phyloP scores from a whole-genome alignment of 2,888 invertebrate genomes.

The Adelognathus sp. region DNA sequence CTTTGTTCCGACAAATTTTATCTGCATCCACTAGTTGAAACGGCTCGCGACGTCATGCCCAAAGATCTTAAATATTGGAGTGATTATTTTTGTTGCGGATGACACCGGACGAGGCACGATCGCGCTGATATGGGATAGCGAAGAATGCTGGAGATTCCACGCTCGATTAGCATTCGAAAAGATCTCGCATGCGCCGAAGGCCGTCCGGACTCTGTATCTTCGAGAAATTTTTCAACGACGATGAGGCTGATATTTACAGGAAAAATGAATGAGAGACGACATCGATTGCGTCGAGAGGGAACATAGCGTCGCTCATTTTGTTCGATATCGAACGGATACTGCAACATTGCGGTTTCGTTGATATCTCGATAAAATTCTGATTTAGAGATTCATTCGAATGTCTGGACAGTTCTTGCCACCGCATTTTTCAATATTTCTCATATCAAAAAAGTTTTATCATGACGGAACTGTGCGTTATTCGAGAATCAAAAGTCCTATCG shows the following conservation, averaged over 20 bases:
- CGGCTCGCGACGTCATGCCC: background rate
- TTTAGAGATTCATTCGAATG: background rate
- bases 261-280: slow-evolving; percentile 1
- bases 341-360: background rate
- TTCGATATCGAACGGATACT: background rate
- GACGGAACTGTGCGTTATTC: background rate
- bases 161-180: slow-evolving; percentile 59
- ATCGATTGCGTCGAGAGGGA: slow-evolving; percentile 24
- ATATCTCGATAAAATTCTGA: background rate
- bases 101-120: slow-evolving; percentile 30
- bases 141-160: slow-evolving; percentile 47
- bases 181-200: slow-evolving; percentile 56
- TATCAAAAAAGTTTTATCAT: background rate
- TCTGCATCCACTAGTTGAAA: background rate
- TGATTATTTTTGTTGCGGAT: slow-evolving; percentile 31
- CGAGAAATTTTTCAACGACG: background rate
- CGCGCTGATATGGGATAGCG: slow-evolving; percentile 27
- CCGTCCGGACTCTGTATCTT: slow-evolving; percentile 49
- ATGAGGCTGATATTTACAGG: background rate
- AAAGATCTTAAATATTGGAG: background rate
- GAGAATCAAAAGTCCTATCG: background rate
- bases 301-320: slow-evolving; percentile 36
- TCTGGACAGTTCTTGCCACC: background rate
- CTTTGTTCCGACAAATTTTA: background rate
- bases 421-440: background rate